phyloP scores from a whole-genome alignment of 1,140 invertebrate genomes.

The Drosophila jambulina region DNA sequence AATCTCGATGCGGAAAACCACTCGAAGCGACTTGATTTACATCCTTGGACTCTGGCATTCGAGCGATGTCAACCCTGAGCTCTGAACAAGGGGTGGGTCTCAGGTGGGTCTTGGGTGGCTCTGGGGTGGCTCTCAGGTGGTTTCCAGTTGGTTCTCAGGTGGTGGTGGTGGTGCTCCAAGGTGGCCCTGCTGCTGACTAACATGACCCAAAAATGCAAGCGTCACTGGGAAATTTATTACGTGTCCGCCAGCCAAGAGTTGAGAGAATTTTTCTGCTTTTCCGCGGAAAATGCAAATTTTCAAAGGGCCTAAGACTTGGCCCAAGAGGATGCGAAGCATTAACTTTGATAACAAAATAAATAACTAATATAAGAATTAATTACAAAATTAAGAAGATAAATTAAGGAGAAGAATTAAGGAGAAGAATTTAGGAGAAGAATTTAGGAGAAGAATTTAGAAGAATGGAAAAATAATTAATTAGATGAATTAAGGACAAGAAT shows the following conservation, averaged over 20 bases:
- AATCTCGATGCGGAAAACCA: slow-evolving; percentile 20
- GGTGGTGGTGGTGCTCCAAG: slow-evolving; percentile 3
- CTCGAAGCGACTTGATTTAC: slow-evolving; percentile 38
- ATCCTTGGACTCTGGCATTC: slow-evolving; percentile 42
- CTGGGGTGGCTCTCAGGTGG: background rate
- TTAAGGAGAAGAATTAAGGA: too few relatives aligned
- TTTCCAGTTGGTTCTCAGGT: background rate
- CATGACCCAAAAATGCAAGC: slow-evolving; percentile 53
- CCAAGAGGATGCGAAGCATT: slow-evolving; percentile 2
- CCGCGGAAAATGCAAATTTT: slow-evolving; percentile 7
- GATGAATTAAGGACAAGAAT: too few relatives aligned
- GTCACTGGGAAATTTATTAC: slow-evolving; percentile 48
- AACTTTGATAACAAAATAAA: background rate
- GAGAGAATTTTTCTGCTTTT: slow-evolving; percentile 22
- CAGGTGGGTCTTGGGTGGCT: background rate
- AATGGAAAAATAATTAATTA: too few relatives aligned
- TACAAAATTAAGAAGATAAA: too few relatives aligned
- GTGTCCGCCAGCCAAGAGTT: slow-evolving; percentile 14
- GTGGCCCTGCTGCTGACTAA: slow-evolving; percentile 17
- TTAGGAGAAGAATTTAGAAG: too few relatives aligned
- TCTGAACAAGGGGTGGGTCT: background rate
- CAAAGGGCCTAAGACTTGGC: background rate
- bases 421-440: too few relatives aligned
- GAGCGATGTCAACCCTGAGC: slow-evolving; percentile 46
- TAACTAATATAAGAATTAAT: background rate